Base-by-base conservation (phyloP, 1,140 invertebrate genomes). In the Melanaphis sacchari region DNA sequence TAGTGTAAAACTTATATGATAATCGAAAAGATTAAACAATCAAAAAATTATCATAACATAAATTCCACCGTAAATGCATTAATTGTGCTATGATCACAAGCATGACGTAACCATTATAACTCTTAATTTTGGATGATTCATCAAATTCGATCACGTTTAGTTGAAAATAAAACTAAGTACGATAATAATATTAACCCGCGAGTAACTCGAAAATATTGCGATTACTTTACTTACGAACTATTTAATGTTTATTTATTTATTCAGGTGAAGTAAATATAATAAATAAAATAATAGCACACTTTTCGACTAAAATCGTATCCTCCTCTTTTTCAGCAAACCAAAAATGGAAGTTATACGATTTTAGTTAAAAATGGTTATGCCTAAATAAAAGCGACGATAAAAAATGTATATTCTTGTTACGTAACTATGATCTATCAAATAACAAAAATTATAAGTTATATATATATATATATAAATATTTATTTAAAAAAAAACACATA, bases 81-180 rank as follows among this genome's bases (percentile, higher is more conserved):
- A n/a, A n/a, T 43, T 41, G 40, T 40, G 9, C 15, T 6, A 54
- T 54, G 38, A 90, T 90, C 52, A 90, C 88, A 41, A 89, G 24
- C 52, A 24, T 90, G 36, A 59, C 49, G 88, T 6, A 31, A 26
- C 22, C 36, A 54, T 90, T 49, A 22, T 87, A 54, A 59, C 52
- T 40, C 11, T 59, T 59, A 59, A 90, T 90, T 90, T 43, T 26
- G 24, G 52, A 90, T 90, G 88, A 90, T 90, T 90, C 49, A 38
- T 59, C 88, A 90, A 90, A 59, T 59, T 59, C 9, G 15, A 90
- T 52, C 52, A 59, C 9, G 36, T 38, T 38, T 11, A 49, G 36
- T 89, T 11, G 18, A 49, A 66, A 76, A 76, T 76, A 76, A 76
- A 76, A n/a, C 31, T 66, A 15, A 0, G 11, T 31, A 66, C n/a